These are phyloP conservation scores for Ceraclea dissimilis DNA, from an alignment of 2,888 invertebrate species.

Conservation along the genomic window DNA sequence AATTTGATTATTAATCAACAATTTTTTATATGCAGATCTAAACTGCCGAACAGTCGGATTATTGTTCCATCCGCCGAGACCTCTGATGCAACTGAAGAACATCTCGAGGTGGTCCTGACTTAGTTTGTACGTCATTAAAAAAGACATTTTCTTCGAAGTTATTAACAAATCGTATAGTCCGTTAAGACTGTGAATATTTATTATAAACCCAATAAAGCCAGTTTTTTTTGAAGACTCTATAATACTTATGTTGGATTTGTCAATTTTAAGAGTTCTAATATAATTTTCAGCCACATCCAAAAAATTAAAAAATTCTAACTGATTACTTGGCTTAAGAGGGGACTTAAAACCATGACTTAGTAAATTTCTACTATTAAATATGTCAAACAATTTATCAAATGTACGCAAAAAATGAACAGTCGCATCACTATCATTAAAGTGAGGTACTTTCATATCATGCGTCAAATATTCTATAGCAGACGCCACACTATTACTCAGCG, in stretches of 20 bases:
- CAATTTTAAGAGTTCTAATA: not conserved
- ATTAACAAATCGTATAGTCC: not conserved
- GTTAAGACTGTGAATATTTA: too few species aligned
- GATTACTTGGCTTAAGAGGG: not conserved
- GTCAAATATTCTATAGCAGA: not conserved
- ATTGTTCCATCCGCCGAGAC: not conserved
- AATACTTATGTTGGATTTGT: not conserved
- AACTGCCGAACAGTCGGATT: constrained; percentile 4
- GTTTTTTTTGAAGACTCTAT: not conserved
- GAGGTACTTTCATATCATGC: not conserved
- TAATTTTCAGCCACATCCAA: not conserved
- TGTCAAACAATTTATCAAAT: not conserved
- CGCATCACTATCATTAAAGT: not conserved
- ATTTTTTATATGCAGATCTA: not conserved
- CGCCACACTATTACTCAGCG: not conserved
- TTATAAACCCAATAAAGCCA: too few species aligned
- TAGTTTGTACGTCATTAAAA: not conserved
- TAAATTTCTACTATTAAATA: not conserved
- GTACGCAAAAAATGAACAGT: not conserved
- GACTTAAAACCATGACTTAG: not conserved
- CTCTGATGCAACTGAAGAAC: not conserved
- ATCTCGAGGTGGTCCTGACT: not conserved
- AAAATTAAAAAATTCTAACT: not conserved
- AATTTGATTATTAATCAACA: not conserved
- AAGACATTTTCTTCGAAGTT: too few species aligned